Base-by-base conservation (phyloP, 2,888 invertebrate genomes). In the Patella depressa region DNA sequence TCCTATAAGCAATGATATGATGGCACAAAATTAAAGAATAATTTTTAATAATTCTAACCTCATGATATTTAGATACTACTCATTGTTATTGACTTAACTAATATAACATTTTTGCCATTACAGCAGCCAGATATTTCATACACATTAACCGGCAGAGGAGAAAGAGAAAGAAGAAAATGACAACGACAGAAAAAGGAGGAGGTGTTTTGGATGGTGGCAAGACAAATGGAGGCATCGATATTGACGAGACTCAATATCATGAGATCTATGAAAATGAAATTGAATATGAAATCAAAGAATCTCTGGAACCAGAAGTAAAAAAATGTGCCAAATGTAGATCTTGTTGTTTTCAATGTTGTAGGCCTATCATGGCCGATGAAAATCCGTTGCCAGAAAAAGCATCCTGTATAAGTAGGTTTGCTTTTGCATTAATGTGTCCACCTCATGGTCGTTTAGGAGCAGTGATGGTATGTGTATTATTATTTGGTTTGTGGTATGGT, bases 391-490 rank as follows among this genome's bases (percentile, higher is more conserved):
- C 87, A 34, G 75, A 80, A 14, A 80, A 86, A 70, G 81, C 89
- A 0, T 74, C 79, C 2, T 34, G 73, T 11, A 78, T 72, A 19
- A 82, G 87, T 72, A 83, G 83, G 72, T 80, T 89, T 12, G 79
- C 79, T 71, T 85, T 84, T 77, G 83, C 88, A 15, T 82, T 89
- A 15, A 74, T 88, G 72, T 91, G 90, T 78, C 91, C 90, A n/a
- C 90, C 90, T 12, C 90, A 90, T 82, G 88, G 89, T 2, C 84
- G 83, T 34, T 74, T 89, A 17, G 90, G 87, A 12, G 94, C 96
- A 54, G 83, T 85, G 53, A 34, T 89, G 3, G 83, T 88, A 73
- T 80, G 86, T 29, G 70, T 87, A 1, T 55, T 89, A 7, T 79
- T 85, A 77, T 82, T 85, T 55, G 81, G 76, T 9, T 74, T 86